Evolutionary conservation across 2,113 vertebrate genomes (phyloP).

Genomic region (Hiodon tergisus): DNA sequence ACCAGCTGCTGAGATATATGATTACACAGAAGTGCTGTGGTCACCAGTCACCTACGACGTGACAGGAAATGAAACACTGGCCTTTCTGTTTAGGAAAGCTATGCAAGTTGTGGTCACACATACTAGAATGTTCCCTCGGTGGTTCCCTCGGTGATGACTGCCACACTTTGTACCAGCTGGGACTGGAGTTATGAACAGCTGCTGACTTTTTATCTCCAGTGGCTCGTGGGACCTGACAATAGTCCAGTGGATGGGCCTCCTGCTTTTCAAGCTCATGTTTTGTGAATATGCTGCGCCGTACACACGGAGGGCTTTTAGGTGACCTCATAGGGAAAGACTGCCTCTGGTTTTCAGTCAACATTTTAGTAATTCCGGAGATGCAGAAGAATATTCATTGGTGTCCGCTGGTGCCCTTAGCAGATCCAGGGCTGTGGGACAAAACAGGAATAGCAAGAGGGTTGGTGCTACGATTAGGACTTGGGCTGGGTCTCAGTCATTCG

Average conservation of each 20-base stretch:
- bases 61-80: constrained; percentile 26
- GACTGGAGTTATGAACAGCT: constrained; percentile 56
- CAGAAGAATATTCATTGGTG: too few species aligned
- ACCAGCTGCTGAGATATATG: too few species aligned
- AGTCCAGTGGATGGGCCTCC: constrained; percentile 29
- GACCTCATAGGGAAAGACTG: constrained; percentile 34
- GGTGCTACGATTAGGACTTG: too few species aligned
- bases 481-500: too few species aligned
- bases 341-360: neutral
- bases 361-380: too few species aligned
- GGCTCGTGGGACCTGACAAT: constrained; percentile 48
- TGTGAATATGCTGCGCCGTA: neutral
- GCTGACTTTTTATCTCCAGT: constrained; percentile 42
- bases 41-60: neutral
- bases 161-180: constrained; percentile 40
- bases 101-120: constrained; percentile 29
- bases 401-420: neutral
- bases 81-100: constrained; percentile 21
- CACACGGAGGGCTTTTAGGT: constrained; percentile 9
- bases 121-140: constrained; percentile 32
- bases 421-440: too few species aligned
- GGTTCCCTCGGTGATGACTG: constrained; percentile 43
- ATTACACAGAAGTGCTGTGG: neutral
- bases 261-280: constrained; percentile 24
- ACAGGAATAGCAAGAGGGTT: too few species aligned